Evolutionary conservation across 2,797 vertebrate genomes (phyloP), one percentile per base, ranked within the genome.

Genomic region (Zenarchopterus dispar): DNA sequence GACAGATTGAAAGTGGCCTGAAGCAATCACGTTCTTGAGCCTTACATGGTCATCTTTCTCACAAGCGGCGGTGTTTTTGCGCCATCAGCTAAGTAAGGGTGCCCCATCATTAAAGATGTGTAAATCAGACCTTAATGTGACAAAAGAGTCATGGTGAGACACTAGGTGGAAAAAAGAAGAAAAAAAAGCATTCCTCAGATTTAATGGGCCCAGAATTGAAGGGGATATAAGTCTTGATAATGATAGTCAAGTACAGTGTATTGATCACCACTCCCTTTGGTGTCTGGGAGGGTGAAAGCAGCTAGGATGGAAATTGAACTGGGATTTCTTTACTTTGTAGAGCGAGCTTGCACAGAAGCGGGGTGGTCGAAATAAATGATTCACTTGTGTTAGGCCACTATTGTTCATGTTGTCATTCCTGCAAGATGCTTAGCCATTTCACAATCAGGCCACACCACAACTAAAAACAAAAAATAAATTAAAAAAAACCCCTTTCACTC

Each of bases 171-270:
- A 82, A 82, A 84, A 88, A 76, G n/a, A n/a, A n/a, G n/a, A n/a
- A n/a, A n/a, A n/a, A 84, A 88, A 77, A 79, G 81, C 80, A 86
- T 78, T 79, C 75, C 81, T 81, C 80, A 87, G 88, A 90, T 92
- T 92, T 90, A 92, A 91, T 84, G 77, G 84, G 73, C 80, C 76
- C 83, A 49, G 82, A 80, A 83, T 76, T 82, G 80, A 85, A 61
- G 84, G 87, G 89, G 85, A 84, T 78, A 89, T 90, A 88, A 84
- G 88, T 91, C 87, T 91, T 89, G 75, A 90, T 93, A 91, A 93
- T 90, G 88, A 90, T 87, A 74, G 74, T 86, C 61, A 81, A 91
- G 85, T 87, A 82, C 82, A 76, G 73, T 56, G 72, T 92, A 92
- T 92, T 89, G 92, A 93, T 92, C 85, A 88, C 74, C 60, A 22